Conservation (phyloP, 2,113 vertebrate species). For the Dissostichus mawsoni region DNA sequence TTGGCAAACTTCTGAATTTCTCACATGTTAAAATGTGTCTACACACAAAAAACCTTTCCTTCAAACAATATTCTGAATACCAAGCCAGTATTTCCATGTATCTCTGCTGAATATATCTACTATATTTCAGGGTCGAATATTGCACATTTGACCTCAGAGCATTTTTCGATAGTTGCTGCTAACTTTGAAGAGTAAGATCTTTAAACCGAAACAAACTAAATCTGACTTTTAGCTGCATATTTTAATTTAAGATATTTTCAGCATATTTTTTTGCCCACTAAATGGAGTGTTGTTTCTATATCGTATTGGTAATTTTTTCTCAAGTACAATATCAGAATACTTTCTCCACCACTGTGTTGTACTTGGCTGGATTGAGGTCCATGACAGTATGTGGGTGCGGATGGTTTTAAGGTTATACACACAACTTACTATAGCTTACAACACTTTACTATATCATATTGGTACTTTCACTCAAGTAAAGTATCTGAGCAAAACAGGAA, state of each 20-base stretch:
- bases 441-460: no score
- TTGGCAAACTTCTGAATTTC: neutral
- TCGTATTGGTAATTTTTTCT: no score
- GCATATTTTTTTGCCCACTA: no score
- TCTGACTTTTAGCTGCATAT: neutral
- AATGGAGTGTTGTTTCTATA: no score
- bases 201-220: neutral
- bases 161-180: neutral
- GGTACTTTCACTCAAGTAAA: no score
- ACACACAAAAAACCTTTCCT: neutral
- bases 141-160: neutral
- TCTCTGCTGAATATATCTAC: neutral
- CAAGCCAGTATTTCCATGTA: neutral
- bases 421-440: neutral
- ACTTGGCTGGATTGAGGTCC: neutral
- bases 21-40: no score
- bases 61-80: neutral
- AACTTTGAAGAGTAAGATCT: neutral
- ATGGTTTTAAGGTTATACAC: neutral
- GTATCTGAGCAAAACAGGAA: no score
- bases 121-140: neutral
- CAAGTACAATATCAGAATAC: neutral
- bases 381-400: neutral
- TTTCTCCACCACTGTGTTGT: neutral
- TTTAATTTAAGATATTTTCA: neutral